These are phyloP conservation scores for Conistra vaccinii DNA, from an alignment of 2,888 invertebrate genomes.

Conservation along the genomic window DNA sequence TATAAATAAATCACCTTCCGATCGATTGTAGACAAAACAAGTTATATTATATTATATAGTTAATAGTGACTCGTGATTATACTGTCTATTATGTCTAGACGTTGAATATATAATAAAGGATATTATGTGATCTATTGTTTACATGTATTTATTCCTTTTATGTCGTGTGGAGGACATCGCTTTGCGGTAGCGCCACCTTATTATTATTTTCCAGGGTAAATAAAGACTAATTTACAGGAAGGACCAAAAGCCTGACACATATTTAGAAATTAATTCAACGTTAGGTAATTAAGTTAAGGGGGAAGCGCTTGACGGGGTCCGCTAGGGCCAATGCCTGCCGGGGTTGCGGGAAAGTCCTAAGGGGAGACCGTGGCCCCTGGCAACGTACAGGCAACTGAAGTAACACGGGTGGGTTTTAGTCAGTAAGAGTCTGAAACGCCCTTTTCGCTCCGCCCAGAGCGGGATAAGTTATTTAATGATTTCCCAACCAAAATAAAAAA, in stretches of 20 bases:
- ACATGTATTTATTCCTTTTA: constrained; percentile 28
- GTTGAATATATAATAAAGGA: constrained; percentile 30
- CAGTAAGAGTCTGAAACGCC: too few relatives aligned
- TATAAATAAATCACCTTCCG: constrained; percentile 42
- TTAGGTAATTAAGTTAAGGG: neutral
- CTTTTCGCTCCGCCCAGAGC: too few relatives aligned
- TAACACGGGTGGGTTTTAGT: too few relatives aligned
- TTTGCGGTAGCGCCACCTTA: neutral
- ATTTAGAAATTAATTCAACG: neutral
- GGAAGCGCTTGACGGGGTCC: too few relatives aligned
- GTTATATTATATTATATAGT: constrained; percentile 9
- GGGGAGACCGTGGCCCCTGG: too few relatives aligned
- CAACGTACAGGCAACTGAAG: too few relatives aligned
- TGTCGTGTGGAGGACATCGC: neutral
- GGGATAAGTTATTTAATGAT: too few relatives aligned
- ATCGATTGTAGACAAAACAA: constrained; percentile 39
- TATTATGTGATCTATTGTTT: constrained; percentile 25
- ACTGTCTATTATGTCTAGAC: constrained; percentile 52
- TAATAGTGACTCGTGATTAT: constrained; percentile 32
- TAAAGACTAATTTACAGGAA: neutral
- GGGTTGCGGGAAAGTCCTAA: too few relatives aligned
- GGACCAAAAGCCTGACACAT: neutral
- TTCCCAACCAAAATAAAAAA: too few relatives aligned
- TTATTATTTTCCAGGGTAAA: neutral
- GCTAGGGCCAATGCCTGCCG: too few relatives aligned